Conservation (phyloP, 2,797 vertebrate species). For the Diplodus sargus region DNA sequence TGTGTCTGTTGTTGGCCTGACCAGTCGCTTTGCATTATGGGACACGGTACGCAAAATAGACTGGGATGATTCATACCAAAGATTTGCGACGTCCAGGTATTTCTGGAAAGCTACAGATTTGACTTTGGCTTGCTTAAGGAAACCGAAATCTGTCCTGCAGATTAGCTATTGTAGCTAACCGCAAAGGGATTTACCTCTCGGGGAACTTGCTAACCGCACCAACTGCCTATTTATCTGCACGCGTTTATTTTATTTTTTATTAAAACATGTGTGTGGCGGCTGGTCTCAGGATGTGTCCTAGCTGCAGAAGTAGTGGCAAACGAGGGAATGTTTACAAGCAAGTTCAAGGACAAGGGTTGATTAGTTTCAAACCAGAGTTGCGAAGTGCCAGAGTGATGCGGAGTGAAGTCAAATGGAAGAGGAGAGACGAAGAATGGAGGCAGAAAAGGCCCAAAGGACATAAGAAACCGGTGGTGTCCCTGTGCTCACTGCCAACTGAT, state of each 20-base stretch:
- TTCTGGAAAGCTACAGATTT: no score
- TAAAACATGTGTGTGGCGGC: background rate
- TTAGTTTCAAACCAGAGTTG: background rate
- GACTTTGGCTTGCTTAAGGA: background rate
- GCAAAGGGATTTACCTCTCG: background rate
- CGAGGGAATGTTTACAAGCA: background rate
- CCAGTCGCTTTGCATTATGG: no score
- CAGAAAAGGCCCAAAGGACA: background rate
- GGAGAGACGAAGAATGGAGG: background rate
- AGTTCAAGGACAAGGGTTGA: background rate
- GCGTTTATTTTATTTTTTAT: background rate
- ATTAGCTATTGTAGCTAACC: background rate
- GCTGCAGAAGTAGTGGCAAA: background rate
- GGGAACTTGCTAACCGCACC: background rate
- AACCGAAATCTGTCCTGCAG: background rate
- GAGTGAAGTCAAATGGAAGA: background rate
- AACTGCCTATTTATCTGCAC: background rate
- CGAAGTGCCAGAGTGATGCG: no score
- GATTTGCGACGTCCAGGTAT: no score
- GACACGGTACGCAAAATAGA: no score
- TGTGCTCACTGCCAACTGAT: conserved; percentile 7
- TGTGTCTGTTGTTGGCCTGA: no score
- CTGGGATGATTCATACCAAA: no score
- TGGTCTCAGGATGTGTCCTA: background rate
- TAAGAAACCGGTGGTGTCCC: background rate